Base-by-base conservation (phyloP, 2,113 vertebrate species). In the Cariama cristata region DNA sequence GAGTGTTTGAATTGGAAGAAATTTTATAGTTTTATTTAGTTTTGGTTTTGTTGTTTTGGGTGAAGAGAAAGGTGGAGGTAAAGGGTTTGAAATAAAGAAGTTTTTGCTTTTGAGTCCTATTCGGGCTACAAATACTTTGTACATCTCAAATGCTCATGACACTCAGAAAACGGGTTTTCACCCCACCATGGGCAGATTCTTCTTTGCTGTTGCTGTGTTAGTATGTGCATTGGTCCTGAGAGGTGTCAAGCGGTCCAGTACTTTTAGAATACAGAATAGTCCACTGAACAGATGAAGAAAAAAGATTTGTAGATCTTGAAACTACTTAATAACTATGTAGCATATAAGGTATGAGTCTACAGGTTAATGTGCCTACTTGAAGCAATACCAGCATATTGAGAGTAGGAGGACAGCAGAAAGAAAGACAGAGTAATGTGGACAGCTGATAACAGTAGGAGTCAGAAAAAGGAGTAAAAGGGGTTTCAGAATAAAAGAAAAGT, bases 351-450 rank as follows among this genome's bases (percentile, higher is more conserved):
- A 40, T 26, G 42, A 69, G 3, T 52, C 27, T 82, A 19, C 63
- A 88, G 38, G 59, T 94, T 93, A 69, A 55, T 74, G 14, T 73
- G 21, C 59, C 42, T 74, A 12, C 62, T 80, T 74, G 72, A 90
- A 84, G 55, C 55, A 35, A 19, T 66, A 53, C 11, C 24, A 90
- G 42, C 88, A 90, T 50, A 88, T 5, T 83, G 71, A 93, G 88
- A 44, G 88, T 94, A 93, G 88, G 85, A 88, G 74, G 75, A 87
- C 32, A 53, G 35, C 11, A 81, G 73, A 90, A 95, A 77, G 40
- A 92, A 85, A 90, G 45, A 38, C 63, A 90, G 55, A 71, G 55
- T 53, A 71, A 27, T 24, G 12, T 30, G 44, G 67, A 91, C 50
- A 88, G 75, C 55, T 92, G 59, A 59, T 88, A 79, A 75, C 40